Conservation (phyloP, 2,113 vertebrate species). For the Poeciliopsis occidentalis region DNA sequence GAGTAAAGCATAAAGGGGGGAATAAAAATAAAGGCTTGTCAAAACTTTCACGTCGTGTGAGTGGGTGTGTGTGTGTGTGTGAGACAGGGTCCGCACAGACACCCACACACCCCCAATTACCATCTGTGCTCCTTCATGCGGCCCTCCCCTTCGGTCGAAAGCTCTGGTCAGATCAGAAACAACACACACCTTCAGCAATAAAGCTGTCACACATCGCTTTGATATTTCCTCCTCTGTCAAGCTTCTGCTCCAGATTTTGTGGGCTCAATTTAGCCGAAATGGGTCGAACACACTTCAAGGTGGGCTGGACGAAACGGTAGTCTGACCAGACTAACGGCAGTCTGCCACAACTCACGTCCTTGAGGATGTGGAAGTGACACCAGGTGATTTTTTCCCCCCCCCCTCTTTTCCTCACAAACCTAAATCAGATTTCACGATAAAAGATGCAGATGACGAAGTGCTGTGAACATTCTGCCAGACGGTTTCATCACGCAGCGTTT, state of each 20-base stretch:
- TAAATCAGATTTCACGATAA: background rate
- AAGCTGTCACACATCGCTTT: conserved; percentile 30
- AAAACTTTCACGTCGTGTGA: background rate
- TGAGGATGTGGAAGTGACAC: too few relatives aligned
- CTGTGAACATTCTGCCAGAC: background rate
- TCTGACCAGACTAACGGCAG: too few relatives aligned
- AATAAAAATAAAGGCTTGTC: conserved; percentile 6
- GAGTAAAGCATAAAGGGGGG: conserved; percentile 43
- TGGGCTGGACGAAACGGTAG: too few relatives aligned
- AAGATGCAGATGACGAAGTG: background rate
- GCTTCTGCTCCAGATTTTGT: conserved; percentile 48
- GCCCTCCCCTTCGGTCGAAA: conserved; percentile 20
- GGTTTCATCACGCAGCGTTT: too few relatives aligned
- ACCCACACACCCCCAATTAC: background rate
- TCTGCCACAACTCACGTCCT: too few relatives aligned
- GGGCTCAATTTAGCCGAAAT: conserved; percentile 44
- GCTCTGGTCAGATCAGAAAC: conserved; percentile 24
- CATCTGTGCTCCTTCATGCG: conserved; percentile 1
- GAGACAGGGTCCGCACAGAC: too few relatives aligned
- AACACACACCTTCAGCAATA: conserved; percentile 5
- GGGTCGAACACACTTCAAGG: conserved; percentile 35
- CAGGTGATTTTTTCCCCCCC: too few relatives aligned
- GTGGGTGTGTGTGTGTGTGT: conserved; percentile 15
- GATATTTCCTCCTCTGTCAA: conserved; percentile 31
- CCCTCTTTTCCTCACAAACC: too few relatives aligned